phyloP scores from a whole-genome alignment of 1,140 invertebrate species.

The Colletes latitarsis region DNA sequence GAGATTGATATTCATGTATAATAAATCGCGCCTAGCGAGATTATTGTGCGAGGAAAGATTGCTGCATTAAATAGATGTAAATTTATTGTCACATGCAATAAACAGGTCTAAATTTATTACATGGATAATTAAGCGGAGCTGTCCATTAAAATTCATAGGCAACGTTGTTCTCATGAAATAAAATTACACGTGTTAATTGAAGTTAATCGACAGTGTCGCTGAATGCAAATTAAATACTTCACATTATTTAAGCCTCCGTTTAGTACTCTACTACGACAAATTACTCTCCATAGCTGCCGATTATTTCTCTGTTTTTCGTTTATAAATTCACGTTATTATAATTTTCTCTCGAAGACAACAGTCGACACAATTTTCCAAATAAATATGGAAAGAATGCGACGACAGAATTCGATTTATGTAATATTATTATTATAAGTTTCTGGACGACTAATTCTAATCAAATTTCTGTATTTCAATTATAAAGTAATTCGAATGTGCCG shows the following conservation, averaged over 20 bases:
- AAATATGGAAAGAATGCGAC: no score
- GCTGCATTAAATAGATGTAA: not conserved
- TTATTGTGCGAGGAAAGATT: not conserved
- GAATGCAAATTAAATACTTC: slow-evolving; percentile 5
- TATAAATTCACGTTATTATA: no score
- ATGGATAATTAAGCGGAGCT: not conserved
- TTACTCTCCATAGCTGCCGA: not conserved
- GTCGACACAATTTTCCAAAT: no score
- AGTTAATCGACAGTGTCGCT: not conserved
- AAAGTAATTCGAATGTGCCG: no score
- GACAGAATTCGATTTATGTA: no score
- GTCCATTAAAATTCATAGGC: slow-evolving; percentile 3
- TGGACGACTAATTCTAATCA: no score
- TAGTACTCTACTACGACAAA: not conserved
- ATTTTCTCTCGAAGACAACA: not conserved
- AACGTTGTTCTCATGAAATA: not conserved
- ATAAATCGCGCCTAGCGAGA: not conserved
- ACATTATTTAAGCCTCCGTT: not conserved
- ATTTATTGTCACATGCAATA: not conserved
- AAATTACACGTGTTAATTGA: not conserved
- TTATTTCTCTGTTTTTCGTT: not conserved
- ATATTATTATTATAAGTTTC: no score
- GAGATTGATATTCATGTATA: no score
- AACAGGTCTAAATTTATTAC: not conserved
- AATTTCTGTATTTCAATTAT: no score